phyloP scores from a whole-genome alignment of 2,113 vertebrate species.

The Limnothrissa miodon region DNA sequence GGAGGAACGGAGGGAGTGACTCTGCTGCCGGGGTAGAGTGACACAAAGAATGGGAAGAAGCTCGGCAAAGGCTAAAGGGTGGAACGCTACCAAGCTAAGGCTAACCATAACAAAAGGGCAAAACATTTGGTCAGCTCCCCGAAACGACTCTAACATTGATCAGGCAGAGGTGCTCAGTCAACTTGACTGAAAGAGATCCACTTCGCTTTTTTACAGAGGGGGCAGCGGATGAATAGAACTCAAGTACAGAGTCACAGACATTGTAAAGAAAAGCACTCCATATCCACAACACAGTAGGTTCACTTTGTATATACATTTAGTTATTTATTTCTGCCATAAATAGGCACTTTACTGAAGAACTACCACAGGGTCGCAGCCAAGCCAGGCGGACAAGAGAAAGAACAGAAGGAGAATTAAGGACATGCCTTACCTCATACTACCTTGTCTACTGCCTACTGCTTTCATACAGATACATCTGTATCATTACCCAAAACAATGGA shows the following conservation, averaged over 20 bases:
- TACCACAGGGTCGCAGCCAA: not conserved
- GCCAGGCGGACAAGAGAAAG: not conserved
- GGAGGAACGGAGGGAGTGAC: not conserved
- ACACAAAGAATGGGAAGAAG: not conserved
- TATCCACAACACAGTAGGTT: not conserved
- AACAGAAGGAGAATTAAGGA: not conserved
- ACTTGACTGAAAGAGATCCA: not conserved
- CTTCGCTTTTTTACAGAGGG: not conserved
- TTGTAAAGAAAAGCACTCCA: not conserved
- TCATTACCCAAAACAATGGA: no score
- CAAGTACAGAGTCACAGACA: not conserved
- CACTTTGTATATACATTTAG: not conserved
- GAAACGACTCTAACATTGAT: not conserved
- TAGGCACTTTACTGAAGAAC: conserved; percentile 1
- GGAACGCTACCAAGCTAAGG: not conserved
- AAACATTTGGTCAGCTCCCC: not conserved
- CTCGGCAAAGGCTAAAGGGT: not conserved
- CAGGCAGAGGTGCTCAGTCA: not conserved
- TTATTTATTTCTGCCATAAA: not conserved
- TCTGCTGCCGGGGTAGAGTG: not conserved
- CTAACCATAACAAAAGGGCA: not conserved
- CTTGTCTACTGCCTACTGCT: not conserved
- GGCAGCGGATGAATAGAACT: not conserved
- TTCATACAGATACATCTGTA: no score
- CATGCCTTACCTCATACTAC: no score